Conservation (phyloP, 2,888 invertebrate species). For the Timema podura region DNA sequence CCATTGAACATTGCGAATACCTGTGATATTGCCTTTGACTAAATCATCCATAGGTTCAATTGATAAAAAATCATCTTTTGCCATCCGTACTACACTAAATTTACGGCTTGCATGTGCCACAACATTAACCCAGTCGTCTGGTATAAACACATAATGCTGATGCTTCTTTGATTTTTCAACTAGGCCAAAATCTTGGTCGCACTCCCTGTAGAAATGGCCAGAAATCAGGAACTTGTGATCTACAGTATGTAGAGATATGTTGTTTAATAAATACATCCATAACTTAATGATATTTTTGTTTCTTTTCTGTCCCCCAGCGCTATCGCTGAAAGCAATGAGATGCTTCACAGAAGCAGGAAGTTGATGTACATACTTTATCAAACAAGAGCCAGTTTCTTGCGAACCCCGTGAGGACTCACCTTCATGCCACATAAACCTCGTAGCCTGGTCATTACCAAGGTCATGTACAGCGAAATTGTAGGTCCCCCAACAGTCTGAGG, state of each 20-base stretch:
- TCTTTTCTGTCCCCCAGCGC: conserved; percentile 4
- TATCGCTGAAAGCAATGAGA: background rate
- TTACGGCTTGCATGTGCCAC: conserved; percentile 13
- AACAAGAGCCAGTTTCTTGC: conserved; percentile 10
- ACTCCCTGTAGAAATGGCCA: background rate
- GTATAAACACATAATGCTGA: background rate
- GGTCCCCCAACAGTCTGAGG: background rate
- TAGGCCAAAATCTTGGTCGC: conserved; percentile 11
- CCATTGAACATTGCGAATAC: conserved; percentile 14
- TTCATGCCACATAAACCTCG: conserved; percentile 35
- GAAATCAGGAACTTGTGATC: conserved; percentile 13
- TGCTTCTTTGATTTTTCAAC: background rate
- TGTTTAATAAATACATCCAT: background rate
- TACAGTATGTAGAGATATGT: conserved; percentile 1
- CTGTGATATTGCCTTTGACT: conserved; percentile 7
- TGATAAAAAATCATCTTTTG: conserved; percentile 1
- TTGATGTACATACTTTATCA: conserved; percentile 12
- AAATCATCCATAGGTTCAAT: conserved; percentile 1
- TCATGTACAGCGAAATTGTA: conserved; percentile 28
- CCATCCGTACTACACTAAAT: conserved; percentile 10
- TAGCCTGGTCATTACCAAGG: conserved; percentile 40
- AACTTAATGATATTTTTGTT: background rate
- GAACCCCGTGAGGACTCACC: conserved; percentile 19
- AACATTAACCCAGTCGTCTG: conserved; percentile 11
- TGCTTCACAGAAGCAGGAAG: conserved; percentile 9